Percentiles rank a stretch among this genome's conserved stretches.
These are phyloP conservation scores for Gymnodraco acuticeps DNA, from an alignment of 2,797 vertebrate species.

Conservation along the genomic window DNA sequence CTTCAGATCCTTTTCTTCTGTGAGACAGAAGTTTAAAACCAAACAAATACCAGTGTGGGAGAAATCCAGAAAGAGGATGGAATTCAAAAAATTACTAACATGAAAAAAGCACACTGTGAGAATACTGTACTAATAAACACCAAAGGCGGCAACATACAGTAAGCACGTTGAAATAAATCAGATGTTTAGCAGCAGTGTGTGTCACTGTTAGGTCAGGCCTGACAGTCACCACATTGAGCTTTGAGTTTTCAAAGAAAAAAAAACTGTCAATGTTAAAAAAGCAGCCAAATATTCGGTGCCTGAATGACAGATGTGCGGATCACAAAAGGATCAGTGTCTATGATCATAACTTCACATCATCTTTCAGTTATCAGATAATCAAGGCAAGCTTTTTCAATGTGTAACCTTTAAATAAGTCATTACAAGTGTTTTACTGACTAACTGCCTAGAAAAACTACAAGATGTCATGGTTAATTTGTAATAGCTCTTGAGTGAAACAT, in stretches of 20 bases:
- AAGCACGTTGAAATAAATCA: not conserved
- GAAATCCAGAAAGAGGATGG: conserved; percentile 23
- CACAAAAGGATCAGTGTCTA: not conserved
- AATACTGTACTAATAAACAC: conserved; percentile 23
- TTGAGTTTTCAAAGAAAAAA: conserved; percentile 19
- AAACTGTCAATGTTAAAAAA: not conserved
- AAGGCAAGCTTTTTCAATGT: not conserved
- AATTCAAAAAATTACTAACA: not conserved
- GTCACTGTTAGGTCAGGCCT: conserved; percentile 9
- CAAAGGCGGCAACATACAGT: not conserved
- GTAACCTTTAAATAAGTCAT: not conserved
- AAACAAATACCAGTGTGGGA: conserved; percentile 51
- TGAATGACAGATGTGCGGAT: conserved; percentile 24
- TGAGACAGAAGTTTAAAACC: conserved; percentile 45
- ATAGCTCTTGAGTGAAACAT: not conserved
- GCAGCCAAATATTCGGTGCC: not conserved
- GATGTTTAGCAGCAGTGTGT: not conserved
- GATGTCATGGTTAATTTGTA: not conserved
- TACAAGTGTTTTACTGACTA: not conserved
- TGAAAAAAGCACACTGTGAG: conserved; percentile 29
- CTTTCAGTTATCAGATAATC: conserved; percentile 8
- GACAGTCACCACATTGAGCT: conserved; percentile 12
- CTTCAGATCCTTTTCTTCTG: conserved; percentile 65
- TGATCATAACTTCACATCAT: not conserved
- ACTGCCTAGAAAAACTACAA: conserved; percentile 1